Evolutionary conservation across 2,888 invertebrate genomes (phyloP).

Genomic region (Sesia bembeciformis): DNA sequence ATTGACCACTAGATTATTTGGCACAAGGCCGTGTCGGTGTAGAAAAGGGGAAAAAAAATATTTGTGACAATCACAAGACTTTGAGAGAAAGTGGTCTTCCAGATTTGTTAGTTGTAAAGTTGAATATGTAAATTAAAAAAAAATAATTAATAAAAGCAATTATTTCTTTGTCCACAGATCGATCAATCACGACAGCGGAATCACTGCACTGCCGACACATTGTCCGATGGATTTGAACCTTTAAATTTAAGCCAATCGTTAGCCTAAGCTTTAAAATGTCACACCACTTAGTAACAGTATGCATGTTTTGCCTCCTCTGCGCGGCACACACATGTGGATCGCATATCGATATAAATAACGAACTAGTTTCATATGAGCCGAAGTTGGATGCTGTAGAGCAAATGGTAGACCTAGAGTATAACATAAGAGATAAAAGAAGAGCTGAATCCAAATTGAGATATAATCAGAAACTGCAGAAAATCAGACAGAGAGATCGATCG

Average conservation of each 20-base stretch:
- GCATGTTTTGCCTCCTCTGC: constrained; percentile 86
- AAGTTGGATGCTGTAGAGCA: constrained; percentile 23
- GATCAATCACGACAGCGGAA: constrained; percentile 5
- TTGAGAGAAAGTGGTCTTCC: too few species aligned
- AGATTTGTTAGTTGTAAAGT: too few species aligned
- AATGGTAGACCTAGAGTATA: constrained; percentile 30
- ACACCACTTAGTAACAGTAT: constrained; percentile 82
- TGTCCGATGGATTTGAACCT: constrained; percentile 4
- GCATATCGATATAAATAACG: constrained; percentile 68
- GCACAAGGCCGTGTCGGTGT: too few species aligned
- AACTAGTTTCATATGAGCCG: constrained; percentile 27
- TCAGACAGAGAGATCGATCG: constrained; percentile 22
- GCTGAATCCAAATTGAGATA: constrained; percentile 27
- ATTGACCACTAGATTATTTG: too few species aligned
- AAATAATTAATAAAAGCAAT: not conserved
- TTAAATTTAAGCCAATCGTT: constrained; percentile 7
- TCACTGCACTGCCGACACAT: not conserved
- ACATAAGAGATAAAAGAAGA: constrained; percentile 32
- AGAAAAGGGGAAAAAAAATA: too few species aligned
- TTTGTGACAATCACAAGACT: too few species aligned
- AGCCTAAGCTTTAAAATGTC: constrained; percentile 42
- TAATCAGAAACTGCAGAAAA: constrained; percentile 36
- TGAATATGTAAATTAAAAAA: too few species aligned
- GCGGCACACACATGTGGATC: constrained; percentile 86
- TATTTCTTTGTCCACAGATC: constrained; percentile 14